Evolutionary conservation across 1,140 invertebrate species (phyloP).

Genomic region (Berghia stephanieae): DNA sequence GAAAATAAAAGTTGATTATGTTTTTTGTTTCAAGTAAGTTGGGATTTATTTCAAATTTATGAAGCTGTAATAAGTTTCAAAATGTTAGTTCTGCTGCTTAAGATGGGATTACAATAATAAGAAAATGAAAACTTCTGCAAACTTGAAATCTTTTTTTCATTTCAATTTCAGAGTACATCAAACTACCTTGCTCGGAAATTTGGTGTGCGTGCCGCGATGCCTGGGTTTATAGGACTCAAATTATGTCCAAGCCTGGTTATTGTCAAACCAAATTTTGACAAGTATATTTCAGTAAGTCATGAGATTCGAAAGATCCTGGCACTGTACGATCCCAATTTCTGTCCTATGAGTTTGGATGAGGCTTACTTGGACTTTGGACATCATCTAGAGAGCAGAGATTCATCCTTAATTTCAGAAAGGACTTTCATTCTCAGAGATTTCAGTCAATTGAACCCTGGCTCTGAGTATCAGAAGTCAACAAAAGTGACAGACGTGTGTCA

Average conservation of each 20-base stretch:
- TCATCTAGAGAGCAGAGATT: slow-evolving; percentile 63
- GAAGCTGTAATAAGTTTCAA: too few species aligned
- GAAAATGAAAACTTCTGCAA: too few species aligned
- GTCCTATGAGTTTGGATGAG: slow-evolving; percentile 74
- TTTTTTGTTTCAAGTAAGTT: too few species aligned
- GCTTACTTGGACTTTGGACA: slow-evolving; percentile 75
- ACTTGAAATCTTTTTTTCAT: neutral
- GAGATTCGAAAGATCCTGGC: slow-evolving; percentile 67
- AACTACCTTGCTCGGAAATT: slow-evolving; percentile 75
- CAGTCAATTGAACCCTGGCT: too few species aligned
- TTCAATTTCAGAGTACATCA: slow-evolving; percentile 71
- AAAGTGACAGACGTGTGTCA: slow-evolving; percentile 38
- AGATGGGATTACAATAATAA: too few species aligned
- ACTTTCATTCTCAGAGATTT: slow-evolving; percentile 54
- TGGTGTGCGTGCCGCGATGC: slow-evolving; percentile 77
- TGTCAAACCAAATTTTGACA: slow-evolving; percentile 71
- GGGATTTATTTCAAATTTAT: too few species aligned
- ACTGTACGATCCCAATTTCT: slow-evolving; percentile 73
- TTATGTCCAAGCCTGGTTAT: slow-evolving; percentile 74
- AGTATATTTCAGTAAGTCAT: slow-evolving; percentile 71
- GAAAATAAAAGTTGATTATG: too few species aligned
- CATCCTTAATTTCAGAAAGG: slow-evolving; percentile 42
- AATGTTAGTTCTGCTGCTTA: too few species aligned
- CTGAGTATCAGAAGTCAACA: too few species aligned
- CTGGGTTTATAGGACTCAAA: slow-evolving; percentile 77